A percentile compares a stretch with the other conserved stretches of the same genome.
Evolutionary conservation across 92 coral and sea anemone species (phyloP).

Genomic region (Epizoanthus scotinus): DNA sequence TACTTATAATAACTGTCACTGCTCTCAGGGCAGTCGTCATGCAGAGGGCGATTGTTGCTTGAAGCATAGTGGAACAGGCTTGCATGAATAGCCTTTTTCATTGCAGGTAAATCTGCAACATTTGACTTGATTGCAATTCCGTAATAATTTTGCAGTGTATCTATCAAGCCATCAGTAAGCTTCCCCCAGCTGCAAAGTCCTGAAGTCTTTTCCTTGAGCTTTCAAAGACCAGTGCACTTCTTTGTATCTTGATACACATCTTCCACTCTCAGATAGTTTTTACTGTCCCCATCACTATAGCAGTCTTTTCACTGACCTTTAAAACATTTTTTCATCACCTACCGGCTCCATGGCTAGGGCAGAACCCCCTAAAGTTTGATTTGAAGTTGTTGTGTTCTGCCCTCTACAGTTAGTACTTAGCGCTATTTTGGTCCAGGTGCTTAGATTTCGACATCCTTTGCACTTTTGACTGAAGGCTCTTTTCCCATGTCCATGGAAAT

Average conservation of each 20-base stretch:
- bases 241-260: constrained; percentile 34
- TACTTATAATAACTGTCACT: constrained; percentile 1
- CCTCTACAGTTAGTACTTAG: constrained; percentile 44
- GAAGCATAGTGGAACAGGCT: constrained; percentile 39
- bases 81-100: constrained; percentile 37
- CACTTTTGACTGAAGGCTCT: constrained; percentile 42
- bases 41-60: not conserved
- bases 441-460: constrained; percentile 39
- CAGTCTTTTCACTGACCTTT: too few species aligned
- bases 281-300: constrained; percentile 51
- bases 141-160: constrained; percentile 59
- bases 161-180: constrained; percentile 42
- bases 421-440: constrained; percentile 43
- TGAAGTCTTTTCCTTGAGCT: constrained; percentile 34
- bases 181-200: constrained; percentile 46
- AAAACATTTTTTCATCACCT: constrained; percentile 32
- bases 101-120: constrained; percentile 51
- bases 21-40: constrained; percentile 27
- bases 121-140: constrained; percentile 66
- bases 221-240: constrained; percentile 43
- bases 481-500: constrained; percentile 6
- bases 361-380: constrained; percentile 48
- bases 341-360: constrained; percentile 34
- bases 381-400: constrained; percentile 53
- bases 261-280: constrained; percentile 35